A percentile compares a stretch with the other conserved stretches of the same genome.
phyloP scores from a whole-genome alignment of 2,113 vertebrate species.

The Ctenodactylus gundi region DNA sequence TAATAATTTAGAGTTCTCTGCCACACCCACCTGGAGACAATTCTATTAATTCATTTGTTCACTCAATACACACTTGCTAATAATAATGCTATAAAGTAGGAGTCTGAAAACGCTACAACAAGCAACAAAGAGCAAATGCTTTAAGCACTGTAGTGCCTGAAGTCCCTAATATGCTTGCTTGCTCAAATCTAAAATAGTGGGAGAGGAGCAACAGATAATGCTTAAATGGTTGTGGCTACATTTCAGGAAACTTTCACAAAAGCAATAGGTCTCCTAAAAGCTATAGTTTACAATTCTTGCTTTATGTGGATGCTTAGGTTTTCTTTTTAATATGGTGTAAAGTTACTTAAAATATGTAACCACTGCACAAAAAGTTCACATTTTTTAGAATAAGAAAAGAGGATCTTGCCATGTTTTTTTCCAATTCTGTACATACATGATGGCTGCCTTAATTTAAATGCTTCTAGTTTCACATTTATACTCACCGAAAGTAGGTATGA shows the following conservation, averaged over 20 bases:
- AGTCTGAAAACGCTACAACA: not conserved
- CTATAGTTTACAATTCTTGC: not conserved
- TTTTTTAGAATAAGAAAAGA: not conserved
- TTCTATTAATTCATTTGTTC: not conserved
- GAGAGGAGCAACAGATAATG: not conserved
- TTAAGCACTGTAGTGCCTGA: not conserved
- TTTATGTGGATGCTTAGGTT: not conserved
- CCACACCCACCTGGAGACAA: not conserved
- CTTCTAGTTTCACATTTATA: not conserved
- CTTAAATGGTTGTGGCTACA: not conserved
- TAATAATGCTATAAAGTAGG: not conserved
- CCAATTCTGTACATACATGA: not conserved
- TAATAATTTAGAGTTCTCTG: not conserved
- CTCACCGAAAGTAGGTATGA: not conserved
- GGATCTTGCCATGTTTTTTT: not conserved
- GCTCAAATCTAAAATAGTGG: not conserved
- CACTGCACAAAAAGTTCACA: not conserved
- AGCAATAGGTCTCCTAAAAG: not conserved
- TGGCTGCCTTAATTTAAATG: not conserved
- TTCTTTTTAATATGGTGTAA: not conserved
- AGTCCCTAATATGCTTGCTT: not conserved
- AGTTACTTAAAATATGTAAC: not conserved
- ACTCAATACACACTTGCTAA: not conserved
- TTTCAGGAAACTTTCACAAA: slow-evolving; percentile 11
- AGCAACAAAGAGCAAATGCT: not conserved